These are phyloP conservation scores for Andrena flavipes DNA, from an alignment of 2,888 invertebrate genomes.

Conservation along the genomic window DNA sequence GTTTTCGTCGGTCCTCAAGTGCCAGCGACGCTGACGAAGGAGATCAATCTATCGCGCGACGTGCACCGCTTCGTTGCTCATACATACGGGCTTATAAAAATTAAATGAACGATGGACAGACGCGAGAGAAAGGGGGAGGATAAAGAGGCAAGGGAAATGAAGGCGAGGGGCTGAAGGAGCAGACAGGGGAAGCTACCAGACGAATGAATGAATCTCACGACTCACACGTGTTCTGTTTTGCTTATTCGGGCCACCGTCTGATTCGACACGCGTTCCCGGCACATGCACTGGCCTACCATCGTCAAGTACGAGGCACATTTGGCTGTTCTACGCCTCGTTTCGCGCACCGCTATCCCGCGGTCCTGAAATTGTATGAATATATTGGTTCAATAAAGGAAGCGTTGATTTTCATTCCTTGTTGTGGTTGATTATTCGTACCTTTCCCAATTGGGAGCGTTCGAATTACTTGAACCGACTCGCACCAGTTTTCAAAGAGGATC, in stretches of 20 bases:
- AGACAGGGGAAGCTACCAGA: conserved; percentile 45
- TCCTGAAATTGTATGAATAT: neutral
- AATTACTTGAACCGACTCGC: too few relatives aligned
- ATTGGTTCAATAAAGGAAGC: neutral
- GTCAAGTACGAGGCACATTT: conserved; percentile 40
- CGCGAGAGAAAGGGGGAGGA: conserved; percentile 58
- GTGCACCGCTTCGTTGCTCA: conserved; percentile 31
- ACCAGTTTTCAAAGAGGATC: neutral
- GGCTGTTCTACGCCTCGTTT: conserved; percentile 15
- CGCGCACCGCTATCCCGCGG: conserved; percentile 8
- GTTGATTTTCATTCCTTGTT: too few relatives aligned
- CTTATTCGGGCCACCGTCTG: conserved; percentile 67
- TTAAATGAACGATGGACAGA: conserved; percentile 59
- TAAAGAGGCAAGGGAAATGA: conserved; percentile 62
- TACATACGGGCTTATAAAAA: conserved; percentile 60
- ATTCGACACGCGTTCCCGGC: conserved; percentile 66
- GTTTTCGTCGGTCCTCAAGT: too few relatives aligned
- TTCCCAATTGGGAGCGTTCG: too few relatives aligned
- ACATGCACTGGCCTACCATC: conserved; percentile 39
- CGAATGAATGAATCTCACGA: conserved; percentile 75
- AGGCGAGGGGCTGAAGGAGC: conserved; percentile 32
- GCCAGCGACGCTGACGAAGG: too few relatives aligned
- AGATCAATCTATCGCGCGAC: too few relatives aligned
- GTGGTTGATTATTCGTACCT: too few relatives aligned
- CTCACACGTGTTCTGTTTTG: conserved; percentile 72